Conservation (phyloP, 2,888 invertebrate genomes). For the Panopea generosa region DNA sequence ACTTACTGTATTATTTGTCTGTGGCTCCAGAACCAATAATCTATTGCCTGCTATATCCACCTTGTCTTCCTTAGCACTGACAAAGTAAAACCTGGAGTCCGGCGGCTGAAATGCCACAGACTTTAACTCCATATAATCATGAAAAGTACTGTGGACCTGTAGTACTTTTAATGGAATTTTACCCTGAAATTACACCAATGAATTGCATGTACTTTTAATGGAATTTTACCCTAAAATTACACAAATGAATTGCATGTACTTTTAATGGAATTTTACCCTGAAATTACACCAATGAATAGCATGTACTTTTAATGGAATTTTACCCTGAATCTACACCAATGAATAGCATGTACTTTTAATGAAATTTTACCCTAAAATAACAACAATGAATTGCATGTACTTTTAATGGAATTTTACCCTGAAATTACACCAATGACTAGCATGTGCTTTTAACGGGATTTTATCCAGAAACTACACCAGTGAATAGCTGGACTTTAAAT, state of each 20-base stretch:
- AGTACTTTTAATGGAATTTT: conserved; percentile 92
- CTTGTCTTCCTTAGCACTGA: conserved; percentile 82
- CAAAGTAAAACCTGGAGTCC: conserved; percentile 88
- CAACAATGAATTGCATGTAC: neutral
- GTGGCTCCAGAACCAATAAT: conserved; percentile 76
- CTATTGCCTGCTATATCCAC: conserved; percentile 47
- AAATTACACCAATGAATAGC: conserved; percentile 66
- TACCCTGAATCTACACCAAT: conserved; percentile 88
- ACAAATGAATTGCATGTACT: conserved; percentile 84
- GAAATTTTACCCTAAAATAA: neutral
- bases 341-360: neutral
- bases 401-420: neutral
- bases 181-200: conserved; percentile 87
- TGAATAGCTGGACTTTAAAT: neutral
- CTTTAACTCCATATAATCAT: conserved; percentile 92
- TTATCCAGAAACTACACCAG: neutral
- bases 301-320: conserved; percentile 90
- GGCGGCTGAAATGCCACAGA: conserved; percentile 88
- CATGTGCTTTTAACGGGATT: neutral
- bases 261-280: conserved; percentile 92
- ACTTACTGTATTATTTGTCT: conserved; percentile 80
- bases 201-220: conserved; percentile 88
- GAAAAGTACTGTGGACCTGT: conserved; percentile 92
- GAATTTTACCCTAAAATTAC: conserved; percentile 90
- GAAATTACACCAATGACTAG: neutral